Conservation (phyloP, 2,888 invertebrate genomes). For the Agriopis leucophaearia region DNA sequence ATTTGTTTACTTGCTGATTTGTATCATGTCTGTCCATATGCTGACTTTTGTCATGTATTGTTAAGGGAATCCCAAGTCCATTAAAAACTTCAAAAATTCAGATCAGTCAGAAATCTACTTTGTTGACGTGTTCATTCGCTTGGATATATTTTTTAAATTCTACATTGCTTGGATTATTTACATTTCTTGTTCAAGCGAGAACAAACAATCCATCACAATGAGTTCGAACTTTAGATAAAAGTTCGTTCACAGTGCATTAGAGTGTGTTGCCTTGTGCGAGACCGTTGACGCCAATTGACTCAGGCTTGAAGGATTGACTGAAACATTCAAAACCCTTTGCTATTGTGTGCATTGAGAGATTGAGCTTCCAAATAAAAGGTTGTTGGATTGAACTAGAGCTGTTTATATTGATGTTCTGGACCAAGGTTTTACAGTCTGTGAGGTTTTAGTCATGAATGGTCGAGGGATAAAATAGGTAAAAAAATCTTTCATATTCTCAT, state of each 20-base stretch:
- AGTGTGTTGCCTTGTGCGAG: constrained; percentile 23
- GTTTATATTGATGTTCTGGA: neutral
- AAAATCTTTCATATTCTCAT: too few species aligned
- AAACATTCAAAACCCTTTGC: constrained; percentile 14
- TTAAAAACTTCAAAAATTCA: neutral
- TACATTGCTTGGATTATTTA: neutral
- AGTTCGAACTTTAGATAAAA: constrained; percentile 29
- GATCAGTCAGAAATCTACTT: too few species aligned
- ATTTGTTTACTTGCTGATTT: too few species aligned
- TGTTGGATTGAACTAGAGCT: neutral
- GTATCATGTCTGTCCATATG: too few species aligned
- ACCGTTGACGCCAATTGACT: constrained; percentile 29
- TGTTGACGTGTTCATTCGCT: too few species aligned
- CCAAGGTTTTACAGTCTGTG: neutral
- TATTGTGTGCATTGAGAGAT: constrained; percentile 10
- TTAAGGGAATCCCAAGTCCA: neutral
- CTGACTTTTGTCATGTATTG: too few species aligned
- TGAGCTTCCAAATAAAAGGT: constrained; percentile 5
- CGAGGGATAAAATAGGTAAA: too few species aligned
- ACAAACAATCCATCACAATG: constrained; percentile 25
- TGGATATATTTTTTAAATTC: neutral
- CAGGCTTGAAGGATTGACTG: constrained; percentile 10
- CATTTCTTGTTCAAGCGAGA: constrained; percentile 13
- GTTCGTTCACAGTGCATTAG: constrained; percentile 34
- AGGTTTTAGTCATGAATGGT: neutral